Evolutionary conservation across 2,797 vertebrate genomes (phyloP).

Genomic region (Tangara arthus): DNA sequence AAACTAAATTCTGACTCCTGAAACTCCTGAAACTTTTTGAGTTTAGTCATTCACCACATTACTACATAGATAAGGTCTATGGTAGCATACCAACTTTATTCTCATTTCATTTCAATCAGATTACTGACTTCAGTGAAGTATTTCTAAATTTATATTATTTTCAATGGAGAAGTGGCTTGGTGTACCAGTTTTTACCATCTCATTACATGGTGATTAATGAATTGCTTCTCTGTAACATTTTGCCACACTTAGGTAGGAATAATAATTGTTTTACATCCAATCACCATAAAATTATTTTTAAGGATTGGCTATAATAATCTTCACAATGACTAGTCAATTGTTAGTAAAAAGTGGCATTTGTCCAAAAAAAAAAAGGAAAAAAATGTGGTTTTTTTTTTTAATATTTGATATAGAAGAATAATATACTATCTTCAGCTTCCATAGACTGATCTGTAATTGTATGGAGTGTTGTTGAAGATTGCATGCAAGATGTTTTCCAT

Average conservation of each 20-base stretch:
- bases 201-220: neutral
- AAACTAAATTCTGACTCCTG: neutral
- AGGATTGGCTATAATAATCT: neutral
- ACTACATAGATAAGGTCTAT: neutral
- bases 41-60: neutral
- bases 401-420: neutral
- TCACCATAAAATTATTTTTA: neutral
- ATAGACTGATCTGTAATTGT: neutral
- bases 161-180: neutral
- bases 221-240: neutral
- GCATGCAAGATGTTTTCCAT: too few relatives aligned
- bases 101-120: neutral
- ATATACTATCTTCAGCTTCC: neutral
- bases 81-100: neutral
- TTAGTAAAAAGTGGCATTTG: neutral
- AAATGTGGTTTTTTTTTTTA: neutral
- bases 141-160: neutral
- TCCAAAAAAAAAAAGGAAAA: neutral
- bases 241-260: neutral
- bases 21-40: neutral
- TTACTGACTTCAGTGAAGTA: neutral
- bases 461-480: too few relatives aligned
- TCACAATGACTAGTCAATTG: neutral
- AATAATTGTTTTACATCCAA: neutral
- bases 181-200: neutral